These are phyloP conservation scores for Cyanoramphus novaezelandiae DNA, from an alignment of 2,113 vertebrate species.

Conservation along the genomic window DNA sequence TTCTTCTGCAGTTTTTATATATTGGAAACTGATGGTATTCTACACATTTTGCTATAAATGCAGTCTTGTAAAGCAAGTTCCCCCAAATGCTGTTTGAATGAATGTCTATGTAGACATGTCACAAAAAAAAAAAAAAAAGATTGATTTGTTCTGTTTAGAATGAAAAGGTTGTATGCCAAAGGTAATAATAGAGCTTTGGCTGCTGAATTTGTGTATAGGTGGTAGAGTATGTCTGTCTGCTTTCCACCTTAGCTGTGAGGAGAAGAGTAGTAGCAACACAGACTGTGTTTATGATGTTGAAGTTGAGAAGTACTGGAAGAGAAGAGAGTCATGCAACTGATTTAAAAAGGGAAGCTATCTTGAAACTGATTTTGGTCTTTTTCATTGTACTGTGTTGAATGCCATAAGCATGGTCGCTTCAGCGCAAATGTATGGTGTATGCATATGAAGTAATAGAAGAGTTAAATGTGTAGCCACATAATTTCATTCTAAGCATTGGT, in stretches of 20 bases:
- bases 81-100: background rate
- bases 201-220: background rate
- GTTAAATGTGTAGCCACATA: background rate
- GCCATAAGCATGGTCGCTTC: background rate
- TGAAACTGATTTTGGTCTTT: background rate
- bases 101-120: rapidly evolving
- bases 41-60: background rate
- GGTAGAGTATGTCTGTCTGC: background rate
- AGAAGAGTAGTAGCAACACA: background rate
- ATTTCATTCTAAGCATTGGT: background rate
- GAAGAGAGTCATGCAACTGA: background rate
- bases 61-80: background rate
- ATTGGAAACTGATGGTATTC: background rate
- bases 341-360: background rate
- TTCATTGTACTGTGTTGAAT: background rate
- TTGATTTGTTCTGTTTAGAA: background rate
- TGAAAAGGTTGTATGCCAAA: background rate
- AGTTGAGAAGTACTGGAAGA: background rate
- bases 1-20: background rate
- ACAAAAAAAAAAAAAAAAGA: background rate
- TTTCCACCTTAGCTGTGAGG: background rate
- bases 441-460: background rate
- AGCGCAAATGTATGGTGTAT: too few relatives aligned
- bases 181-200: background rate
- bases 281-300: background rate